Evolutionary conservation across 2,797 vertebrate genomes (phyloP).

Genomic region (Gephyroberyx darwinii): DNA sequence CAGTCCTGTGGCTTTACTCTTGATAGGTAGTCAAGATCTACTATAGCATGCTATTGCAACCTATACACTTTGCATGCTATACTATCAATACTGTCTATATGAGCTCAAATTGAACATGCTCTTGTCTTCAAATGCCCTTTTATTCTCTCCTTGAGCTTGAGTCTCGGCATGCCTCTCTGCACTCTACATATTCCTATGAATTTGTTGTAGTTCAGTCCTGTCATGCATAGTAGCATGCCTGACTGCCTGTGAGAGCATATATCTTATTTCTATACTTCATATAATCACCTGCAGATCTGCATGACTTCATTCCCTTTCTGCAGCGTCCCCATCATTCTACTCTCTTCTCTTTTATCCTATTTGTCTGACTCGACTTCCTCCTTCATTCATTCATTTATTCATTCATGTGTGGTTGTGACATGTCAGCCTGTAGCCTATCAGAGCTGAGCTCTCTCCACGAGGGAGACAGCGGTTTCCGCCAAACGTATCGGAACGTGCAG

Average conservation of each 20-base stretch:
- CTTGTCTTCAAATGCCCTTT: background rate
- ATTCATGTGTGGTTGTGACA: slow-evolving; percentile 13
- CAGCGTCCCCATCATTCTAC: background rate
- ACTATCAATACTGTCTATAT: background rate
- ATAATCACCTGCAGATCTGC: slow-evolving; percentile 11
- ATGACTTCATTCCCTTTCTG: slow-evolving; percentile 17
- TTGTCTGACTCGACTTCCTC: background rate
- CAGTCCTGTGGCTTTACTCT: slow-evolving; percentile 38
- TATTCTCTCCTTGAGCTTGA: slow-evolving; percentile 12
- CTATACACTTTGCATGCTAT: slow-evolving; percentile 33
- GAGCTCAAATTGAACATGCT: background rate
- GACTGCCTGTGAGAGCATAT: slow-evolving; percentile 14
- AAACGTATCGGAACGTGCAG: slow-evolving; percentile 86
- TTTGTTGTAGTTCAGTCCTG: slow-evolving; percentile 18
- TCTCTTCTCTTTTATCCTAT: background rate
- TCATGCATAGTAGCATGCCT: slow-evolving; percentile 36
- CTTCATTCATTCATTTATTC: background rate
- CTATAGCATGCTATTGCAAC: slow-evolving; percentile 40
- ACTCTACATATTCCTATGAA: slow-evolving; percentile 10
- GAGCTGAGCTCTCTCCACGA: slow-evolving; percentile 96
- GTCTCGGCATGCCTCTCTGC: slow-evolving; percentile 45
- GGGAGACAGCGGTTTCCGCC: slow-evolving; percentile 85
- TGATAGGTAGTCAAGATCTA: slow-evolving; percentile 14
- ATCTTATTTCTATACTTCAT: background rate
- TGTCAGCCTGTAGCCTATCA: slow-evolving; percentile 86